A percentile compares a stretch with the other conserved stretches of the same genome.
phyloP scores from a whole-genome alignment of 2,888 invertebrate genomes.

The Apamea anceps region DNA sequence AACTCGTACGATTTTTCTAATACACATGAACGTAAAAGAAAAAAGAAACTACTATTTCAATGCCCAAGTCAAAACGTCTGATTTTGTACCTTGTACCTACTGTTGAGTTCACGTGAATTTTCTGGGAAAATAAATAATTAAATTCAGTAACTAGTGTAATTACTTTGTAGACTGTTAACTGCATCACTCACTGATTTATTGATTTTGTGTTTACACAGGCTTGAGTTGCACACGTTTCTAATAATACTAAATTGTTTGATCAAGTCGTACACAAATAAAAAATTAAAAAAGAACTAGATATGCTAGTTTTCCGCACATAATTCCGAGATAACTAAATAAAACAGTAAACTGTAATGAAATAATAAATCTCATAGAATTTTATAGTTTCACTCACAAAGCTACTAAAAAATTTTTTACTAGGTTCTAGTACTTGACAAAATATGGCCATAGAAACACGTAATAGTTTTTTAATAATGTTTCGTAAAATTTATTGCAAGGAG shows the following conservation, averaged over 20 bases:
- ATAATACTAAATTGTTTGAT: background rate
- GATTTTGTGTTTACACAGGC: background rate
- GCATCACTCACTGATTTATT: background rate
- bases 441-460: background rate
- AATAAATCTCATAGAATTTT: conserved; percentile 27
- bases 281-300: no score
- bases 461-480: conserved; percentile 3
- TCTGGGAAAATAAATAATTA: background rate
- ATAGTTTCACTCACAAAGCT: background rate
- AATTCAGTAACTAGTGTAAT: no score
- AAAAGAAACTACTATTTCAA: background rate
- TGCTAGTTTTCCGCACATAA: background rate
- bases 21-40: background rate
- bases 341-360: conserved; percentile 2
- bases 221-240: background rate
- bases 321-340: background rate
- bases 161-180: background rate
- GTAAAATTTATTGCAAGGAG: background rate
- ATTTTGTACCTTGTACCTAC: background rate
- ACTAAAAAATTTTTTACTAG: background rate
- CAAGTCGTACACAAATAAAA: background rate
- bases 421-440: background rate
- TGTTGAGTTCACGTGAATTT: background rate
- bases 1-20: background rate
- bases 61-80: background rate